These are phyloP conservation scores for Amphipyra tragopoginis DNA, from an alignment of 2,888 invertebrate genomes.

Conservation along the genomic window DNA sequence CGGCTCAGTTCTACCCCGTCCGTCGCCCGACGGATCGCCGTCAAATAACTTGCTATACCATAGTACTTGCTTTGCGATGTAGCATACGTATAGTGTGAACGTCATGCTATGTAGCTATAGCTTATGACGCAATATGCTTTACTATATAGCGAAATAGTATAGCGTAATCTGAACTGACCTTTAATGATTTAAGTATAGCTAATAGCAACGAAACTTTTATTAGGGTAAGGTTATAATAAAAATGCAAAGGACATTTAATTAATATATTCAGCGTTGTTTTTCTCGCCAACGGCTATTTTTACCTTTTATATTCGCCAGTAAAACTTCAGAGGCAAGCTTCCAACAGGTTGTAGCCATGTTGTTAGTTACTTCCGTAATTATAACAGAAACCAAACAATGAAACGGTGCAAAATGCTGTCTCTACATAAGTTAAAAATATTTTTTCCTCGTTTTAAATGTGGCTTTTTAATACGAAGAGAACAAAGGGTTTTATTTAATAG, in stretches of 20 bases:
- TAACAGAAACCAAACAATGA: slow-evolving; percentile 58
- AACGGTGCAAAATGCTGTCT: slow-evolving; percentile 47
- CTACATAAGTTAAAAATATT: slow-evolving; percentile 46
- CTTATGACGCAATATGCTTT: too few species aligned
- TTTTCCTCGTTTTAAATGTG: slow-evolving; percentile 41
- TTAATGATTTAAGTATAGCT: slow-evolving; percentile 28
- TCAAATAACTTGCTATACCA: too few species aligned
- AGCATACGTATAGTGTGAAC: too few species aligned
- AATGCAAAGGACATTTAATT: slow-evolving; percentile 34
- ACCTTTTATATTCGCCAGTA: slow-evolving; percentile 35
- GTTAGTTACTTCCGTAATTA: slow-evolving; percentile 58
- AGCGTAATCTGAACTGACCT: too few species aligned
- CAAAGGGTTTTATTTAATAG: slow-evolving; percentile 37
- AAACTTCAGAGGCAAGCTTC: slow-evolving; percentile 40
- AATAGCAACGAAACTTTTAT: slow-evolving; percentile 25
- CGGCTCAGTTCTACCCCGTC: too few species aligned
- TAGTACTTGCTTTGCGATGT: too few species aligned
- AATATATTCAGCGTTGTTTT: slow-evolving; percentile 35
- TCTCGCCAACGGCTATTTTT: slow-evolving; percentile 35
- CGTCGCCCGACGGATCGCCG: too few species aligned
- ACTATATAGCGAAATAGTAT: too few species aligned
- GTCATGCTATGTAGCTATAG: too few species aligned
- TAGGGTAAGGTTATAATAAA: slow-evolving; percentile 20
- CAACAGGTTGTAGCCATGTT: slow-evolving; percentile 59
- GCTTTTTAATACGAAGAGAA: slow-evolving; percentile 42